Conservation (phyloP, 2,888 invertebrate genomes). For the Autographa pulchrina region DNA sequence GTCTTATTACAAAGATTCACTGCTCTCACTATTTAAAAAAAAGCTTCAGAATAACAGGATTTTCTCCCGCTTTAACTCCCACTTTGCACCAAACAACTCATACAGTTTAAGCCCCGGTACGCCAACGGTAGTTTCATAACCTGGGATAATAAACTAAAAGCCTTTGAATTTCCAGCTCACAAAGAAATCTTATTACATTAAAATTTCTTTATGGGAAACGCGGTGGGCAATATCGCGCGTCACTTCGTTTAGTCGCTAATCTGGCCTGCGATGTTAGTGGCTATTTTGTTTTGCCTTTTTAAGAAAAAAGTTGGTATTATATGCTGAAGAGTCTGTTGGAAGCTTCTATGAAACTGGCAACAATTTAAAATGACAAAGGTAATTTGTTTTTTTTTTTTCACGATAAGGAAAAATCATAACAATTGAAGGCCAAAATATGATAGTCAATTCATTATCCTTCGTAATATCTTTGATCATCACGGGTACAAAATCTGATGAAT, state of each 20-base stretch:
- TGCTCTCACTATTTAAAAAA: not conserved
- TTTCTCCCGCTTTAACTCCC: not conserved
- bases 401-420: no score
- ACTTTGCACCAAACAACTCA: constrained; percentile 41
- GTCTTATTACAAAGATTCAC: not conserved
- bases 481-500: no score
- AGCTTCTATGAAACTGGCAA: no score
- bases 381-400: no score
- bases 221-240: constrained; percentile 68
- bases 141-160: constrained; percentile 84
- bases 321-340: no score
- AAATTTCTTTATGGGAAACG: constrained; percentile 74
- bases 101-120: constrained; percentile 67
- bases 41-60: not conserved
- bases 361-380: no score
- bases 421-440: no score
- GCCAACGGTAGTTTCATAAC: constrained; percentile 78
- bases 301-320: not conserved
- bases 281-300: not conserved
- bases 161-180: constrained; percentile 79
- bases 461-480: no score
- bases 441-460: no score
- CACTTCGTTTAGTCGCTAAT: constrained; percentile 62
- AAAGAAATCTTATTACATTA: constrained; percentile 85
- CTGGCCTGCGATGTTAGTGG: constrained; percentile 33